phyloP scores from a whole-genome alignment of 1,140 invertebrate genomes.

The Eupristina koningsbergeri region DNA sequence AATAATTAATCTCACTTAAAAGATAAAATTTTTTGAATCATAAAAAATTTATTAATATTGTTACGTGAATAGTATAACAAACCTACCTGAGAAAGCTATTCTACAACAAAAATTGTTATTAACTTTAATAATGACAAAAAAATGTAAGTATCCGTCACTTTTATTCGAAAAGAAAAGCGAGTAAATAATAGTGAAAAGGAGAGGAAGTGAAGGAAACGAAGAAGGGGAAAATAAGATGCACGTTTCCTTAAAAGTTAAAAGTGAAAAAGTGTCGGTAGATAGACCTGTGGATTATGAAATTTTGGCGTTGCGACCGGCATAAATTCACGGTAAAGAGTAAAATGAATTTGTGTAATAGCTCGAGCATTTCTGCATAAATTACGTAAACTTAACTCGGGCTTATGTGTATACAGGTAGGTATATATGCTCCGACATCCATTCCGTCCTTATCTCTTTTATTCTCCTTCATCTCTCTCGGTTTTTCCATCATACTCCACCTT shows the following conservation, averaged over 20 bases:
- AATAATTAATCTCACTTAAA: no score
- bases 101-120: not conserved
- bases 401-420: not conserved
- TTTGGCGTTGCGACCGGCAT: not conserved
- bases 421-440: not conserved
- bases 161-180: not conserved
- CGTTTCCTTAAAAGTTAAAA: not conserved
- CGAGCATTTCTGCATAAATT: constrained; percentile 34
- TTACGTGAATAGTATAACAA: no score
- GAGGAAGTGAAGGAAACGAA: not conserved
- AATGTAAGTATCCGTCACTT: not conserved
- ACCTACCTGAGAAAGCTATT: not conserved
- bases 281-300: not conserved
- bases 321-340: not conserved
- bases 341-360: constrained; percentile 44
- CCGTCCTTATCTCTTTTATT: not conserved
- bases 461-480: not conserved
- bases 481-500: not conserved
- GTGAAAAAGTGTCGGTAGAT: not conserved
- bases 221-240: not conserved
- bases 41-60: no score
- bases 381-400: not conserved
- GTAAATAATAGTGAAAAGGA: not conserved
- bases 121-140: not conserved
- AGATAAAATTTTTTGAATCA: no score